Conservation (phyloP, 2,888 invertebrate genomes). For the Arrhopalites spinosus region DNA sequence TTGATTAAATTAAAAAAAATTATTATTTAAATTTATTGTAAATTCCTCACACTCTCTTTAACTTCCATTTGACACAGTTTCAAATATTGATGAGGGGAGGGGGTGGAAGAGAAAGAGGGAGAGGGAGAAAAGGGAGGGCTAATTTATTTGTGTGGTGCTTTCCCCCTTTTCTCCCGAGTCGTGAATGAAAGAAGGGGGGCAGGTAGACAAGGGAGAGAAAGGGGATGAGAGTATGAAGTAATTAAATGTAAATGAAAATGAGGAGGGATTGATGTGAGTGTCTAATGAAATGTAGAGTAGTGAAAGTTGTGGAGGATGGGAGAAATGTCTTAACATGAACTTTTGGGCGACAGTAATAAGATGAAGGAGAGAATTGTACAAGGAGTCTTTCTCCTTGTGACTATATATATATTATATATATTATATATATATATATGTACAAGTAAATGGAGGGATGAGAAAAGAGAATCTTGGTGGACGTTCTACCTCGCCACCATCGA, state of each 20-base stretch:
- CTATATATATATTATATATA: neutral
- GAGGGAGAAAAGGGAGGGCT: neutral
- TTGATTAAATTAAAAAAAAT: no score
- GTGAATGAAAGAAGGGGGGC: neutral
- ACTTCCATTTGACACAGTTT: neutral
- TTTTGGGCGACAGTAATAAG: conserved; percentile 20
- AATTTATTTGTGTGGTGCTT: no score
- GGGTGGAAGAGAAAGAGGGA: neutral
- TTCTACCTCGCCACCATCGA: conserved; percentile 27
- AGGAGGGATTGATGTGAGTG: no score
- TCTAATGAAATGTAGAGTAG: neutral
- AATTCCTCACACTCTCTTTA: neutral
- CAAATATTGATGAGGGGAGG: neutral
- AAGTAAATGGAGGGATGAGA: neutral
- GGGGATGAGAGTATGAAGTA: no score
- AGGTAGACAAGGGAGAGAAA: neutral
- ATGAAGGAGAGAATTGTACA: conserved; percentile 8
- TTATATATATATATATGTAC: neutral
- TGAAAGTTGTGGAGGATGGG: neutral
- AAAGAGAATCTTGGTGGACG: conserved; percentile 22
- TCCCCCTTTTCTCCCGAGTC: no score
- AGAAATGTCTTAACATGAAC: neutral
- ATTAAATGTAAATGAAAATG: no score
- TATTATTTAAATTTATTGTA: no score
- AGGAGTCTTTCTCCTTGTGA: conserved; percentile 6